Base-by-base conservation (phyloP, 1,140 invertebrate species). In the Drosophila malerkotliana region DNA sequence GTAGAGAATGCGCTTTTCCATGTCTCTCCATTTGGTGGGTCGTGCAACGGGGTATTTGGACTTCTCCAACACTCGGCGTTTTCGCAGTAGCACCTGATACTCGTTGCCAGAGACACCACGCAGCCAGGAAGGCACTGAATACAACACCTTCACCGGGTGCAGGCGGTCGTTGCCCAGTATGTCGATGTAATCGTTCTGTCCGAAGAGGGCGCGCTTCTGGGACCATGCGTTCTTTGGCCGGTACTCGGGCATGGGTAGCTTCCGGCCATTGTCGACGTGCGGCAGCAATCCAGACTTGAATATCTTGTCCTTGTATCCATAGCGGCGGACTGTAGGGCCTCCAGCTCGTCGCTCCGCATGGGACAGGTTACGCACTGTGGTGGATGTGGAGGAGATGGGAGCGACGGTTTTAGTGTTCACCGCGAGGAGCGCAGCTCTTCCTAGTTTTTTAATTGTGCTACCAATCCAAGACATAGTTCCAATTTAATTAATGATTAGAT, bases 181-280 rank as follows among this genome's bases (percentile, higher is more conserved):
- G 92, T 99, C 98, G 57, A 99, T 98, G 84, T 98, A 99, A 92
- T 99, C 98, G 93, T 99, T 99, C 91, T 99, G 98, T 1, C 98
- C 98, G 93, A 97, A 98, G 0, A 98, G 85, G 8, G 97, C 97
- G 90, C 94, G 94, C 75, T 95, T 95, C 76, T 95, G 93, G 8
- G 90, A 82, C 98, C 98, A 99, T 1, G 83, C 62, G 92, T 98
- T 94, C 76, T 93, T 94, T 0, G 96, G 96, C 64, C 93, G 93
- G 72, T 91, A 91, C 32, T 94, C 90, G 2, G 95, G 95, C 81
- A 97, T 94, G 10, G 94, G 93, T n/a, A 95, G 77, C 73, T 90
- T 91, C 24, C 90, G 87, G 21, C 92, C 92, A 45, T 91, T 92
- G 59, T 92, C 92, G 24, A 93, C 79, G 72, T 95, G 94, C 0